Evolutionary conservation across 2,113 vertebrate genomes (phyloP), one percentile per base, ranked within the genome.

Genomic region (Nannospalax galili): DNA sequence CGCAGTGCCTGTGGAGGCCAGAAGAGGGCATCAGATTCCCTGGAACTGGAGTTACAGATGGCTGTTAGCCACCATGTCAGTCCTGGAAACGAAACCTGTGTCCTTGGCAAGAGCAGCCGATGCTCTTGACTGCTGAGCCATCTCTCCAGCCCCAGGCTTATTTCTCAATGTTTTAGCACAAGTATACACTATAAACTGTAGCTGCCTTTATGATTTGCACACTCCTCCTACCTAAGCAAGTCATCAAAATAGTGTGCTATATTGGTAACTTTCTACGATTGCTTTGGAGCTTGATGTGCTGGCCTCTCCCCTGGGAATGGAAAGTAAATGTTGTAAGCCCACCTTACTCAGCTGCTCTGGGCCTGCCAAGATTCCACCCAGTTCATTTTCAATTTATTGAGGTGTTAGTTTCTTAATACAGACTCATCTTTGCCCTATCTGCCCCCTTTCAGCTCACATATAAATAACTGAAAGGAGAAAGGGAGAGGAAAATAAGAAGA

Each of bases 321-420:
- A 87, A 20, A 96, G 24, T 24, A 3, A 80, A 19, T 94, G 3
- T 19, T 78, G 84, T 92, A 77, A 52, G 74, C 52, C 5, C 24
- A 45, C 24, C 62, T 20, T 26, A 65, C 35, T 77, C 52, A 72
- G 67, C 52, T 79, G 32, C 65, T 80, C 73, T 88, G 62, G 40
- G 48, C n/a, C 75, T 95, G 28, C 70, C 69, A 92, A 35, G 32
- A 75, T 89, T 64, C 84, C 45, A 24, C 11, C 16, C 65, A 56
- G 40, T 88, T 89, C 84, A 64, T 92, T 88, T 92, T 90, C 52
- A 90, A 15, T 75, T 92, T 84, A 19, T 79, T 90, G 75, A 90
- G 9, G 3, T 81, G 9, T 89, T 62, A 84, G 26, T 86, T 90
- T 94, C 16, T 85, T 81, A 93, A 67, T 6, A 62, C 30, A 75